A percentile compares a stretch with the other conserved stretches of the same genome.
Conservation (phyloP, 2,113 vertebrate species). For the Thymallus thymallus region DNA sequence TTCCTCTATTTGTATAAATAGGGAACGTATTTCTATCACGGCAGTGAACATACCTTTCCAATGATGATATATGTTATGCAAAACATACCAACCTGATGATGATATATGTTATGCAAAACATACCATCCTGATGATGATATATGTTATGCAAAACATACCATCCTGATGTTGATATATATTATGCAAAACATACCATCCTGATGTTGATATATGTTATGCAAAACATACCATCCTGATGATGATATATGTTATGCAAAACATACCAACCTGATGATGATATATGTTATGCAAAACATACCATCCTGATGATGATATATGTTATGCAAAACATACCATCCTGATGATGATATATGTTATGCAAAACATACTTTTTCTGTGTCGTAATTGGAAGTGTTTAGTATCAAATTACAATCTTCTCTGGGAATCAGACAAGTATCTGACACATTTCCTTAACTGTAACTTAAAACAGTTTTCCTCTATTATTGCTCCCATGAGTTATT, state of each 20-base stretch:
- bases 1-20: background rate
- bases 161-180: no score
- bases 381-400: background rate
- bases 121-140: no score
- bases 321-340: background rate
- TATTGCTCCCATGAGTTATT: constrained; percentile 78
- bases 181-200: no score
- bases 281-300: no score
- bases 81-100: no score
- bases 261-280: no score
- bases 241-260: no score
- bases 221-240: no score
- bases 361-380: background rate
- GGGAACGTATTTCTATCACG: background rate
- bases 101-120: no score
- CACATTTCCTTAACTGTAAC: constrained; percentile 78
- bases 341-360: background rate
- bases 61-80: background rate
- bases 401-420: constrained; percentile 69
- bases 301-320: no score
- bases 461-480: constrained; percentile 84
- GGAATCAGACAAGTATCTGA: constrained; percentile 82
- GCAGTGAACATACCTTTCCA: background rate
- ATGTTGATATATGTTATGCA: no score
- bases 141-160: no score